Evolutionary conservation across 2,888 invertebrate species (phyloP).

Genomic region (Capitulum mitella): DNA sequence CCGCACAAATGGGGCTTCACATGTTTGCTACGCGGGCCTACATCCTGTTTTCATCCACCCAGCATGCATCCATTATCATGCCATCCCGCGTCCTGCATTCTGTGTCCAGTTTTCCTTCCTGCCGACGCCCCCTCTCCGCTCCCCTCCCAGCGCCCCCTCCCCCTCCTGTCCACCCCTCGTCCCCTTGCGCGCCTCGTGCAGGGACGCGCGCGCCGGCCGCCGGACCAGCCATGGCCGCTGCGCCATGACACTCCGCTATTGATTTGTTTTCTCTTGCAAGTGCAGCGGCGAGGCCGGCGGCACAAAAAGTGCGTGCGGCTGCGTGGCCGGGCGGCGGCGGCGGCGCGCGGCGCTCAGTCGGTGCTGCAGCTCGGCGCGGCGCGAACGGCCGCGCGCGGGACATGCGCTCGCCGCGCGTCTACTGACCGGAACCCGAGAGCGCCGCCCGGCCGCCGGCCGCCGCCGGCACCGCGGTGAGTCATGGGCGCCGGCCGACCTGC

Average conservation of each 20-base stretch:
- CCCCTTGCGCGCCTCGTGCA: no score
- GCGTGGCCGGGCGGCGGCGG: not conserved
- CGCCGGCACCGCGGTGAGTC: not conserved
- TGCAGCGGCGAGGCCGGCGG: slow-evolving; percentile 22
- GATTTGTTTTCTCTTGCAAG: slow-evolving; percentile 26
- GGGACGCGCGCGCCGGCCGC: not conserved
- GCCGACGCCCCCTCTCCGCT: no score
- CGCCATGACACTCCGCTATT: slow-evolving; percentile 24
- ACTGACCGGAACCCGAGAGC: not conserved
- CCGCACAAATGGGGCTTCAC: no score
- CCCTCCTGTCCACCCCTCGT: no score
- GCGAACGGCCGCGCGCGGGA: not conserved
- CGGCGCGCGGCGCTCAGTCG: not conserved
- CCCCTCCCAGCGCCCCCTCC: no score
- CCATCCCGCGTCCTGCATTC: not conserved
- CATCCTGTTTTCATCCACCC: not conserved
- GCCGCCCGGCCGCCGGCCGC: not conserved
- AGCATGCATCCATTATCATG: no score
- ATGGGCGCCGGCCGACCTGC: not conserved
- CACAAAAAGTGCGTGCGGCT: slow-evolving; percentile 17
- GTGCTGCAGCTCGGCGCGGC: not conserved
- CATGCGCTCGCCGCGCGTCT: not conserved
- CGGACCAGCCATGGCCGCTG: slow-evolving; percentile 10
- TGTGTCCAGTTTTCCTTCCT: not conserved
- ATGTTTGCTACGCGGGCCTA: not conserved